These are phyloP conservation scores for Coregonus clupeaformis DNA, from an alignment of 2,113 vertebrate species.

Conservation along the genomic window DNA sequence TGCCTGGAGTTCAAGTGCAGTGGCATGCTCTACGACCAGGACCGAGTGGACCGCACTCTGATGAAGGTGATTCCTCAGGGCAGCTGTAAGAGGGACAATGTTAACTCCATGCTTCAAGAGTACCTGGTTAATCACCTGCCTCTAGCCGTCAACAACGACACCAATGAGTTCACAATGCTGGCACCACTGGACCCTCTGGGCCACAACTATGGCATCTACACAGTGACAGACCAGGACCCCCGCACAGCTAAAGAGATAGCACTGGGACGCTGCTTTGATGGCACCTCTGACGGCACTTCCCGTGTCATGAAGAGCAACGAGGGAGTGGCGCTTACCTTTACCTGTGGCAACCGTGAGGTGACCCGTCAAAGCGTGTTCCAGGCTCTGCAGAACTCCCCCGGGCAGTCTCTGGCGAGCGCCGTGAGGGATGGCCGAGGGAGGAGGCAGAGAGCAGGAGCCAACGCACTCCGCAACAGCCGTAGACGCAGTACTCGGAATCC, in stretches of 20 bases:
- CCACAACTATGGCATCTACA: constrained; percentile 98
- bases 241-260: constrained; percentile 93
- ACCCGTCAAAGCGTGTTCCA: constrained; percentile 84
- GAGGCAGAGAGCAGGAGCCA: constrained; percentile 64
- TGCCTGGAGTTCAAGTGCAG: constrained; percentile 98
- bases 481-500: constrained; percentile 69
- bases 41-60: constrained; percentile 89
- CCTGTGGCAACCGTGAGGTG: constrained; percentile 80
- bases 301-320: constrained; percentile 90
- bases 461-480: constrained; percentile 46
- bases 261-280: constrained; percentile 93
- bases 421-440: constrained; percentile 52
- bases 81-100: constrained; percentile 83
- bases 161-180: constrained; percentile 94
- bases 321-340: constrained; percentile 88
- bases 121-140: constrained; percentile 96
- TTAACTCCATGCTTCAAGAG: constrained; percentile 91
- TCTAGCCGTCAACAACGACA: constrained; percentile 92
- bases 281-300: constrained; percentile 89
- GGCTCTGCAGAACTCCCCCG: constrained; percentile 72
- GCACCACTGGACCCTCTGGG: constrained; percentile 93
- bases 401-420: constrained; percentile 57
- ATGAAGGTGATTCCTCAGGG: constrained; percentile 93
- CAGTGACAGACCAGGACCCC: constrained; percentile 94
- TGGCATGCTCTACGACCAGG: constrained; percentile 94